Evolutionary conservation across 2,113 vertebrate genomes (phyloP), one percentile per base, ranked within the genome.

Genomic region (Bucco capensis): DNA sequence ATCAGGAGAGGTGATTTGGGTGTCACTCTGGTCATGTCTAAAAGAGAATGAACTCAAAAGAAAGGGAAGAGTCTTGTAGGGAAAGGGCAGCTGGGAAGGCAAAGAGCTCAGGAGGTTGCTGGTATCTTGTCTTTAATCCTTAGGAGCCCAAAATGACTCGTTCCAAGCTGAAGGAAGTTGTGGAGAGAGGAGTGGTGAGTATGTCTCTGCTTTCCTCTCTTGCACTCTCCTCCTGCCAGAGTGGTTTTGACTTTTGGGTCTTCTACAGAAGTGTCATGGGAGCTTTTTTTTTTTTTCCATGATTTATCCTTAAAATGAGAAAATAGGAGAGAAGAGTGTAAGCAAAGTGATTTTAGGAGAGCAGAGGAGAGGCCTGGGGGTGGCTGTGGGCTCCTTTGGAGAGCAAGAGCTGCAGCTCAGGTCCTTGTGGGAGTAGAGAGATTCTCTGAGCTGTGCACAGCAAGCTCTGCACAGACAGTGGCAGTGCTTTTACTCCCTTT

Each of bases 111-210:
- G 65, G 13, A 74, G 9, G 19, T 46, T 72, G 9, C 42, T 76
- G 17, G 73, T 76, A 28, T 94, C 24, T 79, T 83, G 90, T 61
- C 70, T 58, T 67, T 19, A 77, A 84, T 64, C 58, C 61, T 65
- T 90, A 99, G 99, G 99, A 99, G 71, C 98, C 98, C 35, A 99
- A 99, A 96, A 99, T 99, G 99, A 99, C 99, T 30, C 98, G 99
- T n/a, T 99, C 99, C 73, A 99, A 99, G 89, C 97, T 99, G 69
- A 99, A 98, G 86, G 98, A 99, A 72, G 99, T 98, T 13, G 98
- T 99, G 66, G 98, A 98, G 90, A 99, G 98, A 94, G 99, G 99
- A 89, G 98, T 98, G 98, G 98, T 99, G 61, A 97, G 98, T 97
- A 8, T 8, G 3, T 47, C 4, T 30, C 64, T 37, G 30, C 30